These are phyloP conservation scores for Melanerpes formicivorus DNA, from an alignment of 2,113 vertebrate genomes.

Conservation along the genomic window DNA sequence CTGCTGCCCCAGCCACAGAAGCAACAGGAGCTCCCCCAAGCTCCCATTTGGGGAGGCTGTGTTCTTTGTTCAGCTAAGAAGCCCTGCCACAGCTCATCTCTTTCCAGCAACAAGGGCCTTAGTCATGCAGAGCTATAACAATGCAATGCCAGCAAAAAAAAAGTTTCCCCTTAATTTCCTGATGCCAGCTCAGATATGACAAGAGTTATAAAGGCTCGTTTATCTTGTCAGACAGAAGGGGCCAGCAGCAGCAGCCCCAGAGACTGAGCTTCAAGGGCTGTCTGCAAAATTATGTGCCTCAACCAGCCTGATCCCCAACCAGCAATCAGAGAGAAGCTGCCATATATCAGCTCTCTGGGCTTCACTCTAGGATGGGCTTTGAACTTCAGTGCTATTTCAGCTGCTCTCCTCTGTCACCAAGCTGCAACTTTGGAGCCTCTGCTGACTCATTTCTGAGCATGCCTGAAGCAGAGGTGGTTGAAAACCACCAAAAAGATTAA, in stretches of 20 bases:
- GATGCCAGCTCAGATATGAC: constrained; percentile 12
- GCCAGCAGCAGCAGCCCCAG: not conserved
- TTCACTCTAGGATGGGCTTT: not conserved
- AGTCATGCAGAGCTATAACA: not conserved
- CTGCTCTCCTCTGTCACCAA: not conserved
- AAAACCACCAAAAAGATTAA: not conserved
- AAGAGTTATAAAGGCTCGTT: constrained; percentile 55
- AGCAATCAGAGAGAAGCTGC: not conserved
- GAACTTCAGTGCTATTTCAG: not conserved
- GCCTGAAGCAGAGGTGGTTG: not conserved
- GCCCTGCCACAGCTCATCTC: not conserved
- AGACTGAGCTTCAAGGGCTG: constrained; percentile 12
- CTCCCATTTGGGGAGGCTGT: not conserved
- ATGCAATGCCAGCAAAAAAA: constrained; percentile 41
- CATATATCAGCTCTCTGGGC: not conserved
- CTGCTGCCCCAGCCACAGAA: not conserved
- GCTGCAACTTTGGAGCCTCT: not conserved
- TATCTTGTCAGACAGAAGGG: constrained; percentile 33
- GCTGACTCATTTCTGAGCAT: not conserved
- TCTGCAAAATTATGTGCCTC: constrained; percentile 39
- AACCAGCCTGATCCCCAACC: constrained; percentile 16
- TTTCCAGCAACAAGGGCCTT: not conserved
- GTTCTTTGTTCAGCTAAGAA: not conserved
- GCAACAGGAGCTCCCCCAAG: not conserved
- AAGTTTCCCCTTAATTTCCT: constrained; percentile 62